A percentile compares a stretch with the other conserved stretches of the same genome.
phyloP scores from a whole-genome alignment of 2,113 vertebrate species.

The Myocastor coypus region DNA sequence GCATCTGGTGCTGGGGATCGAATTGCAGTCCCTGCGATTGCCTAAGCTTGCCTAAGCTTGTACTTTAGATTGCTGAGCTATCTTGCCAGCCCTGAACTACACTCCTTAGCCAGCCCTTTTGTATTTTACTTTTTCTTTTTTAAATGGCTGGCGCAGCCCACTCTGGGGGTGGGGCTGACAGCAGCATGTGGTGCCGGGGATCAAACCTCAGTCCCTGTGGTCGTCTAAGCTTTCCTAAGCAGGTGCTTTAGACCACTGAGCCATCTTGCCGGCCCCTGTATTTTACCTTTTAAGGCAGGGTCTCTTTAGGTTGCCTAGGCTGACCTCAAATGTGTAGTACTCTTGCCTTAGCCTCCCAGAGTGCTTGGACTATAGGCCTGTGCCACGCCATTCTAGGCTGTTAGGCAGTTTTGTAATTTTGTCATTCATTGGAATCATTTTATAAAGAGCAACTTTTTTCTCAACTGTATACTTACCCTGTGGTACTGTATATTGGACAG shows the following conservation, averaged over 20 bases:
- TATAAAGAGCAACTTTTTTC: not conserved
- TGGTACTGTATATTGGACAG: conserved; percentile 15
- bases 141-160: too few species aligned
- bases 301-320: not conserved
- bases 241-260: too few species aligned
- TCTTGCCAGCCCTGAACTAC: too few species aligned
- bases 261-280: not conserved
- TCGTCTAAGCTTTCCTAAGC: too few species aligned
- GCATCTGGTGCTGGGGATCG: too few species aligned
- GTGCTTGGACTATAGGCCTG: not conserved
- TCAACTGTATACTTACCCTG: not conserved
- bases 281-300: not conserved
- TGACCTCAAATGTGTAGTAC: not conserved
- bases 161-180: too few species aligned
- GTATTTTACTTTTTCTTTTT: too few species aligned
- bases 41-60: too few species aligned
- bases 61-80: too few species aligned
- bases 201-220: too few species aligned
- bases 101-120: not conserved
- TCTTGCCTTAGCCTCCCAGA: not conserved
- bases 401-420: conserved; percentile 25
- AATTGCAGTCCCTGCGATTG: too few species aligned
- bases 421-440: not conserved
- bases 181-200: too few species aligned
- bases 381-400: not conserved